Conservation (phyloP, 2,113 vertebrate genomes). For the Festucalex cinctus region DNA sequence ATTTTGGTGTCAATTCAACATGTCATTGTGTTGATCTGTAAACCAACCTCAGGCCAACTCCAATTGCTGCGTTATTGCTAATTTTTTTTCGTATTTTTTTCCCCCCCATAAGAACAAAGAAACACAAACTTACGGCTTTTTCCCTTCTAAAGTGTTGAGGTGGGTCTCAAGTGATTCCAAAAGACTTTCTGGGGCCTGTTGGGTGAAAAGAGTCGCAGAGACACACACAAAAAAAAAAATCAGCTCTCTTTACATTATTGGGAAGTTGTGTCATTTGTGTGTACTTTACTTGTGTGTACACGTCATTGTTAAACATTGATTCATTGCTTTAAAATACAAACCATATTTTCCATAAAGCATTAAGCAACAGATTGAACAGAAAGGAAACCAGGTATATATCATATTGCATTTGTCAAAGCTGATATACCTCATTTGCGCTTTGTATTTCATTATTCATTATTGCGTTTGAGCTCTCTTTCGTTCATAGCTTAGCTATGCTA, state of each 20-base stretch:
- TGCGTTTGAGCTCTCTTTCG: neutral
- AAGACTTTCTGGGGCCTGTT: conserved; percentile 94
- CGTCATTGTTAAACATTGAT: neutral
- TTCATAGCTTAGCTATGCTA: too few relatives aligned
- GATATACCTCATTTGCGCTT: neutral
- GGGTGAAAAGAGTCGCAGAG: conserved; percentile 22
- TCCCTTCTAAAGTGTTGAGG: conserved; percentile 97
- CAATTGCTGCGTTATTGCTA: neutral
- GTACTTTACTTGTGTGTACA: neutral
- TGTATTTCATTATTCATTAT: neutral
- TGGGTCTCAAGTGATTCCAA: conserved; percentile 97
- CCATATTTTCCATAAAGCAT: too few relatives aligned
- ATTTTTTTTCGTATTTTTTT: neutral
- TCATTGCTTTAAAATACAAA: too few relatives aligned
- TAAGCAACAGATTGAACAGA: too few relatives aligned
- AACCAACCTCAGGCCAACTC: neutral
- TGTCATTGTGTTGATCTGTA: neutral
- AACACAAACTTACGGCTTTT: conserved; percentile 82
- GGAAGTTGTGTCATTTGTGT: neutral
- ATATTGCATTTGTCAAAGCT: neutral
- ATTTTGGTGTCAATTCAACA: neutral
- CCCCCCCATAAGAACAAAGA: neutral
- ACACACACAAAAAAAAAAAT: neutral
- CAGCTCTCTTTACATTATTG: neutral
- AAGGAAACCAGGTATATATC: neutral